phyloP scores from a whole-genome alignment of 2,797 vertebrate species.

The Acipenser ruthenus region DNA sequence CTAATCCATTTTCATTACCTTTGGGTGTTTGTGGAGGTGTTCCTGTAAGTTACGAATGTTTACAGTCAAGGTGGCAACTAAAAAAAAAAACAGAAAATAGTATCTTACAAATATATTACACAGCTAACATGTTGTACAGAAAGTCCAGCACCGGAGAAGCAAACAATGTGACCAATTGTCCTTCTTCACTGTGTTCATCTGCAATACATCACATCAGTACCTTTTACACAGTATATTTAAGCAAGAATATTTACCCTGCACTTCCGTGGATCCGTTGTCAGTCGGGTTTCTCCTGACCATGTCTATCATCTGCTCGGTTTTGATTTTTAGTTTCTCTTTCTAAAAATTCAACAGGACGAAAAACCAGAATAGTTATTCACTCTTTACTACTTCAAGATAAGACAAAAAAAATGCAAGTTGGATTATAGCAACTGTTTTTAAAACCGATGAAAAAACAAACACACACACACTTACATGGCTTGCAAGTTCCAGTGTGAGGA shows the following conservation, averaged over 20 bases:
- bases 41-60: slow-evolving; percentile 77
- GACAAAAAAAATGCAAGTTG: too few species aligned
- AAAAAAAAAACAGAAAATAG: slow-evolving; percentile 24
- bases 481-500: slow-evolving; percentile 84
- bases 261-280: slow-evolving; percentile 73
- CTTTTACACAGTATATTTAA: neutral
- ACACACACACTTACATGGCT: slow-evolving; percentile 63
- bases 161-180: too few species aligned
- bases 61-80: slow-evolving; percentile 80
- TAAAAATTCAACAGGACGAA: slow-evolving; percentile 40
- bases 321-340: slow-evolving; percentile 78
- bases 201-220: too few species aligned
- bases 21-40: slow-evolving; percentile 77
- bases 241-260: slow-evolving; percentile 56
- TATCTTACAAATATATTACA: too few species aligned
- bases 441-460: neutral
- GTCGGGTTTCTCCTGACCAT: slow-evolving; percentile 69
- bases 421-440: too few species aligned
- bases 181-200: too few species aligned
- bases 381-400: neutral
- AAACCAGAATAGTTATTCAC: neutral
- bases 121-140: too few species aligned
- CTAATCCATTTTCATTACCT: slow-evolving; percentile 54
- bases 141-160: too few species aligned
- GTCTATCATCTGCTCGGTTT: slow-evolving; percentile 71